Evolutionary conservation across 2,888 invertebrate species (phyloP).

Genomic region (Galerucella pusilla): DNA sequence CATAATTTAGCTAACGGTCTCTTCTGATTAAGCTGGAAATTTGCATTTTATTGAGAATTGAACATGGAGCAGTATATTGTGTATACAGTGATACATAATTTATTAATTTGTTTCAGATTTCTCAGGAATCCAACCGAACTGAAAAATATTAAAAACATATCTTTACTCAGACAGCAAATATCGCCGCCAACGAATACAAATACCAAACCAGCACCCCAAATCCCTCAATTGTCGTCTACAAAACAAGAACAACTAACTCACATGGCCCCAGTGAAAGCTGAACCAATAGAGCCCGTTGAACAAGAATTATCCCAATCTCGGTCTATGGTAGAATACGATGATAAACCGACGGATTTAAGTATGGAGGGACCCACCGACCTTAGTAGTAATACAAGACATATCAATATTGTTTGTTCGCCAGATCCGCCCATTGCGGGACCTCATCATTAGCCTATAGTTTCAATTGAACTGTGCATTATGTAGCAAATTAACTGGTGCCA

Average conservation of each 20-base stretch:
- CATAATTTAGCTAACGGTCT: too few relatives aligned
- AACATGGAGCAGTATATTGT: too few relatives aligned
- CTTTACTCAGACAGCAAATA: constrained; percentile 83
- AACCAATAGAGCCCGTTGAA: constrained; percentile 53
- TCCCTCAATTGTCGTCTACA: constrained; percentile 33
- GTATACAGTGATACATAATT: neutral
- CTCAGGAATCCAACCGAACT: constrained; percentile 92
- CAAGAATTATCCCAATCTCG: constrained; percentile 31
- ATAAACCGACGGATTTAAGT: constrained; percentile 64
- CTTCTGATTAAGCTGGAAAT: too few relatives aligned
- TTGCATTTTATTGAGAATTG: too few relatives aligned
- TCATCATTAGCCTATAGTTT: constrained; percentile 50
- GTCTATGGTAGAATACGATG: constrained; percentile 57
- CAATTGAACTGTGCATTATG: constrained; percentile 38
- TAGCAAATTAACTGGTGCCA: constrained; percentile 46
- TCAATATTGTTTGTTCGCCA: constrained; percentile 63
- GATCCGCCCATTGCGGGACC: constrained; percentile 59
- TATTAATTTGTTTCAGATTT: constrained; percentile 73
- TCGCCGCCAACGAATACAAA: constrained; percentile 62
- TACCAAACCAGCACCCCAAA: constrained; percentile 38
- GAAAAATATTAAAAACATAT: constrained; percentile 94
- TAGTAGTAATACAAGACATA: constrained; percentile 60
- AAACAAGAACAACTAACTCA: constrained; percentile 42
- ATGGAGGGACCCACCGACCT: constrained; percentile 64
- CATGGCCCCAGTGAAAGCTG: constrained; percentile 55